Percentiles rank a stretch among this genome's conserved stretches.
Evolutionary conservation across 2,797 vertebrate genomes (phyloP).

Genomic region (Chaetodon trifasciatus): DNA sequence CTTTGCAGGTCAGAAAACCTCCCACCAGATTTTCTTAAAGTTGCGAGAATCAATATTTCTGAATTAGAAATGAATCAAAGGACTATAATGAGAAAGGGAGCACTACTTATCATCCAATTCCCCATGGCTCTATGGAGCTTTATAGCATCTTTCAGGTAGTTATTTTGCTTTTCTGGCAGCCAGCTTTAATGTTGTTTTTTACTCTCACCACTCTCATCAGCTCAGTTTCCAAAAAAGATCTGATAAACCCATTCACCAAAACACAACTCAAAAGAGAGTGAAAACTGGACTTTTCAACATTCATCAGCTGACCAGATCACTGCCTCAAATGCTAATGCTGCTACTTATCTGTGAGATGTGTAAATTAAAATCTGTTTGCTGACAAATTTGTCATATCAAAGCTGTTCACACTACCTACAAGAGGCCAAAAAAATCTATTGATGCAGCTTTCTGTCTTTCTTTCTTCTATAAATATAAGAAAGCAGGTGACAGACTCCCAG

Average conservation of each 20-base stretch:
- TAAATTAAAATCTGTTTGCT: no score
- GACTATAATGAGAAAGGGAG: no score
- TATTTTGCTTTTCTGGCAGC: not conserved
- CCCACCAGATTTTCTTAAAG: not conserved
- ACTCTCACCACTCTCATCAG: not conserved
- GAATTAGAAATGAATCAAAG: not conserved
- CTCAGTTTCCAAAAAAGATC: not conserved
- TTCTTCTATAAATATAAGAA: not conserved
- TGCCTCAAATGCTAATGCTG: no score
- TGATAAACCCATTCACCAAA: not conserved
- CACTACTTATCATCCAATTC: not conserved
- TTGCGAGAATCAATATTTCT: not conserved
- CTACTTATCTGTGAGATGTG: no score
- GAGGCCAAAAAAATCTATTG: not conserved
- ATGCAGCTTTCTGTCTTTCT: not conserved
- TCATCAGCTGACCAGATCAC: no score
- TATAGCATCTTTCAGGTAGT: not conserved
- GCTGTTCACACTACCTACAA: not conserved
- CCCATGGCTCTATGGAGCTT: no score
- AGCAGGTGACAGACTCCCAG: slow-evolving; percentile 1
- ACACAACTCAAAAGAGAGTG: no score
- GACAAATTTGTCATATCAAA: not conserved
- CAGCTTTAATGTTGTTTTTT: not conserved
- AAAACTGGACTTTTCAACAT: no score
- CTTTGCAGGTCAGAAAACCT: slow-evolving; percentile 29